Evolutionary conservation across 1,140 invertebrate genomes (phyloP), one percentile per base, ranked within the genome.

Genomic region (Helicorthomorpha holstii): DNA sequence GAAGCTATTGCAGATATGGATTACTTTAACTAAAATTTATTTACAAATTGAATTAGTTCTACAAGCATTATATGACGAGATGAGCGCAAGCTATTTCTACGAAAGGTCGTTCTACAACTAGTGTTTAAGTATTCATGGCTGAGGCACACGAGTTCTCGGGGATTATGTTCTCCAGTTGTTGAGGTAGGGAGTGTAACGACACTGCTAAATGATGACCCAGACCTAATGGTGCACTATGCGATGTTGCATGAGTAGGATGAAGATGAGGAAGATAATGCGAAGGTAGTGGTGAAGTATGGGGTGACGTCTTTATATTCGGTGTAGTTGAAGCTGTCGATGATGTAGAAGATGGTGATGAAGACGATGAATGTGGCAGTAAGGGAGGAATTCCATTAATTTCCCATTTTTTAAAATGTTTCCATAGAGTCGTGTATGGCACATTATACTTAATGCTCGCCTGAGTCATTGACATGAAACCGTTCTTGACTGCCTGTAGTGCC

Each of bases 381-480:
- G n/a, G n/a, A n/a, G n/a, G n/a, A n/a, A n/a, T n/a, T 19, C 12
- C 12, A 19, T 12, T 19, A 4, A 46, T 46, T 21, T 50, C 49
- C 49, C 49, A 51, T 24, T 51, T 51, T 23, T 51, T 51, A 21
- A 45, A 51, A 51, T 51, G 50, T 24, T 51, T 51, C 50, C 50
- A 51, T 16, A 51, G 27, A 19, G 50, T 51, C 10, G 50, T 51
- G 26, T 51, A 51, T 7, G 50, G 50, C 3, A 51, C 50, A 29
- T 51, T 51, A 29, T 25, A 51, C 50, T 51, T 44, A 21, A 51
- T 51, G 41, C 50, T 51, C 2, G 50, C 50, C 24, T 51, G 50
- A 27, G 50, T 51, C 50, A 51, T 51, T 7, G 50, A 51, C 14
- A 51, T 26, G 3, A 44, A 7, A 21, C 50, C 50, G 3, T 3